These are phyloP conservation scores for Fundulus diaphanus DNA, from an alignment of 2,797 vertebrate species.

Conservation along the genomic window DNA sequence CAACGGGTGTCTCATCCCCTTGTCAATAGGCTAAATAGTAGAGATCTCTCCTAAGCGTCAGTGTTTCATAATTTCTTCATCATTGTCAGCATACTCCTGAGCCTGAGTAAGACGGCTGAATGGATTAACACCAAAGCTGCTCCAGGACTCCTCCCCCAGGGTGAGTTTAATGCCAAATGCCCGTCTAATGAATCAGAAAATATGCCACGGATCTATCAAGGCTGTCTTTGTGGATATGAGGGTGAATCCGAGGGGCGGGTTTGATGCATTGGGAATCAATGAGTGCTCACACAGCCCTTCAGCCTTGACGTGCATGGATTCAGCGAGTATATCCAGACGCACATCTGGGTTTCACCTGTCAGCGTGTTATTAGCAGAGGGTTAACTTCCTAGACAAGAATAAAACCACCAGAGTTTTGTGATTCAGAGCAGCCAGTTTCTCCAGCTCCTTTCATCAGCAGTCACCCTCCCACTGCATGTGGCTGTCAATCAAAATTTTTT, in stretches of 20 bases:
- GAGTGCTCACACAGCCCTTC: conserved; percentile 45
- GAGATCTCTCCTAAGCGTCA: conserved; percentile 26
- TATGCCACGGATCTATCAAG: conserved; percentile 46
- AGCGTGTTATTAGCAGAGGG: background rate
- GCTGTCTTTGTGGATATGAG: conserved; percentile 29
- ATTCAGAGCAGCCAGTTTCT: background rate
- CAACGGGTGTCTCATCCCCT: conserved; percentile 26
- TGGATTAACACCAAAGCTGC: conserved; percentile 34
- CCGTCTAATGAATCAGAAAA: conserved; percentile 61
- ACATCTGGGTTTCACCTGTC: conserved; percentile 19
- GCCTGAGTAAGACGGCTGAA: conserved; percentile 26
- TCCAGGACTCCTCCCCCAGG: conserved; percentile 11
- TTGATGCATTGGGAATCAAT: conserved; percentile 52
- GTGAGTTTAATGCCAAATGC: conserved; percentile 27
- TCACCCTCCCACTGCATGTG: background rate
- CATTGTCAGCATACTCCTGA: conserved; percentile 47
- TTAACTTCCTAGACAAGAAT: conserved; percentile 5
- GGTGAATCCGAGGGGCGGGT: conserved; percentile 5
- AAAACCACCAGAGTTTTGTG: conserved; percentile 1
- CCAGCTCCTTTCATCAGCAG: background rate
- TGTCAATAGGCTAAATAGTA: conserved; percentile 54
- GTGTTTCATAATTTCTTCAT: conserved; percentile 42
- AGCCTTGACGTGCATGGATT: conserved; percentile 17
- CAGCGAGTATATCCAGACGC: conserved; percentile 17
- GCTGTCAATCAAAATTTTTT: background rate